Evolutionary conservation across 64 coral and sea anemone species (phyloP), one percentile per base, ranked within the genome.

Genomic region (Trachythela sp.): DNA sequence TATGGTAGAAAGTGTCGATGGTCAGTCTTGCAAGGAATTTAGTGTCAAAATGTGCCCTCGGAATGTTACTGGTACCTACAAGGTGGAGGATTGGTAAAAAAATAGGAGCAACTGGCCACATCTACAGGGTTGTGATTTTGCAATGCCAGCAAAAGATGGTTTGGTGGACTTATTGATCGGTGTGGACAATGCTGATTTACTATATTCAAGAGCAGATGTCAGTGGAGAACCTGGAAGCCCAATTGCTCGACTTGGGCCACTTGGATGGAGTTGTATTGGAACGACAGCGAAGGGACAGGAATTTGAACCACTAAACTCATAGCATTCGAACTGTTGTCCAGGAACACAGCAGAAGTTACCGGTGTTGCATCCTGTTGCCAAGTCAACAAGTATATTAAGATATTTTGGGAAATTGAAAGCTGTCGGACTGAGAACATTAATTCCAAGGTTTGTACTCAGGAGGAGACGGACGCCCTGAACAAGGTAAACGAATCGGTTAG

Each of bases 111-210:
- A 2, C n/a, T 72, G 68, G 24, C 68, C 68, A 72, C 68, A 88
- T 38, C 27, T 92, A 10, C 32, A 83, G 45, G 33, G 36, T 14
- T 86, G 49, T 52, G 49, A 52, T 52, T 52, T 52, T 52, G 84
- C 85, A 40, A n/a, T 35, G 17, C 72, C 45, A 36, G 88, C 9
- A 27, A 83, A 90, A 26, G 68, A 70, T n/a, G 68, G 68, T 26
- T 11, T 72, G n/a, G 68, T 72, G 29, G 68, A 72, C 33, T 27
- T 72, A 35, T 26, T 72, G 24, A 72, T 72, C 26, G 68, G 68
- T 11, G 68, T 72, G 68, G 68, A 72, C 33, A 72, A 72, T 13
- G 68, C 68, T 10, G 24, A 72, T 72, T 72, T 72, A 26, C 68
- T 31, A 11, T 72, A 72, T 1, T 72, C 68, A 1, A 72, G 13